These are phyloP conservation scores for Drosophila leontia DNA, from an alignment of 1,140 invertebrate genomes.

Conservation along the genomic window DNA sequence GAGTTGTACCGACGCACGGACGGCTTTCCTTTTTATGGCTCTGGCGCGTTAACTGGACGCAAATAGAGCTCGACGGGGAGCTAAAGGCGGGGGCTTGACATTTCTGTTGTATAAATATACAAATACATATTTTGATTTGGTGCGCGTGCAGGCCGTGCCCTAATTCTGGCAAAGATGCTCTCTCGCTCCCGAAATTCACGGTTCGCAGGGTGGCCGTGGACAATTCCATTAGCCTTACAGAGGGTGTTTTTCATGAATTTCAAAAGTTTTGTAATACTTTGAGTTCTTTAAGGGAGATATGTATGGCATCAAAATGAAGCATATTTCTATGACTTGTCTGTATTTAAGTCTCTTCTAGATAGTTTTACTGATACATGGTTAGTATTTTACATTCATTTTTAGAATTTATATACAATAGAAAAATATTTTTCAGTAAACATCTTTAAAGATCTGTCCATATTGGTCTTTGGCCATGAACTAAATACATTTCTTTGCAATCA, in stretches of 20 bases:
- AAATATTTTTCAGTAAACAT: too few relatives aligned
- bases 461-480: too few relatives aligned
- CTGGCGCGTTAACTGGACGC: conserved; percentile 76
- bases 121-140: conserved; percentile 79
- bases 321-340: background rate
- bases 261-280: background rate
- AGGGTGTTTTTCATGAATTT: background rate
- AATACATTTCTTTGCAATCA: too few relatives aligned
- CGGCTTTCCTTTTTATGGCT: conserved; percentile 73
- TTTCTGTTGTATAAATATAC: conserved; percentile 65
- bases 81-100: conserved; percentile 43
- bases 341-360: background rate
- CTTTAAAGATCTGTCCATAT: too few relatives aligned
- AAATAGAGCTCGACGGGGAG: conserved; percentile 72
- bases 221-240: background rate
- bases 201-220: conserved; percentile 18
- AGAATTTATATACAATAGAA: too few relatives aligned
- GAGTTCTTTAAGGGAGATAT: background rate
- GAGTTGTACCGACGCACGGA: conserved; percentile 42
- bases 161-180: conserved; percentile 35
- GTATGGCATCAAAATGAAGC: too few relatives aligned
- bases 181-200: conserved; percentile 2
- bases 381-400: too few relatives aligned
- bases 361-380: background rate
- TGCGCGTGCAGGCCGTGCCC: conserved; percentile 72